These are phyloP conservation scores for Zelleria hepariella DNA, from an alignment of 2,888 invertebrate species.

Conservation along the genomic window DNA sequence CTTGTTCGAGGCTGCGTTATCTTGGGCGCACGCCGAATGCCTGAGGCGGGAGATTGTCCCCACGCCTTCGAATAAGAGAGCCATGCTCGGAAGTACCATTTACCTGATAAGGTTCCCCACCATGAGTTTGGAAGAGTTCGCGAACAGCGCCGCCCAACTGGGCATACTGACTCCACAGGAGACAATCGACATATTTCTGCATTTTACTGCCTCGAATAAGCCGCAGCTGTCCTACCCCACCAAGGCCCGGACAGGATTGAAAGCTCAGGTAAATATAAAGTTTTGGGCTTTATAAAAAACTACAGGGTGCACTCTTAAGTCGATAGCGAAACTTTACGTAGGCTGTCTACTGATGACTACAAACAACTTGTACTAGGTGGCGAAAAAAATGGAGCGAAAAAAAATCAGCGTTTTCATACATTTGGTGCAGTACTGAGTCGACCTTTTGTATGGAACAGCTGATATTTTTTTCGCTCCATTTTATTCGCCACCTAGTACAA, in stretches of 20 bases:
- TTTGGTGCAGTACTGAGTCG: no score
- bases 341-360: no score
- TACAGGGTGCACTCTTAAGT: no score
- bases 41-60: constrained; percentile 84
- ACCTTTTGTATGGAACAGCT: no score
- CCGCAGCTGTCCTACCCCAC: constrained; percentile 87
- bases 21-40: constrained; percentile 96
- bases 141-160: constrained; percentile 94
- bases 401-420: no score
- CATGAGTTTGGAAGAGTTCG: constrained; percentile 92
- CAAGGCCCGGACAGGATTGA: constrained; percentile 87
- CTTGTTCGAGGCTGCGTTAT: constrained; percentile 89
- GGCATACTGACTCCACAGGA: constrained; percentile 93
- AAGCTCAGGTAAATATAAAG: constrained; percentile 78
- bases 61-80: constrained; percentile 83
- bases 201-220: constrained; percentile 92
- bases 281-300: no score
- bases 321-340: no score
- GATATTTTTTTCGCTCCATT: no score
- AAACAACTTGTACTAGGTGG: no score
- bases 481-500: no score
- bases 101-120: constrained; percentile 93
- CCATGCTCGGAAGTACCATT: constrained; percentile 82
- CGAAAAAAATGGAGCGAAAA: no score
- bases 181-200: constrained; percentile 94